A percentile compares a stretch with the other conserved stretches of the same genome.
phyloP scores from a whole-genome alignment of 2,888 invertebrate species.

The Lochmaea crataegi region DNA sequence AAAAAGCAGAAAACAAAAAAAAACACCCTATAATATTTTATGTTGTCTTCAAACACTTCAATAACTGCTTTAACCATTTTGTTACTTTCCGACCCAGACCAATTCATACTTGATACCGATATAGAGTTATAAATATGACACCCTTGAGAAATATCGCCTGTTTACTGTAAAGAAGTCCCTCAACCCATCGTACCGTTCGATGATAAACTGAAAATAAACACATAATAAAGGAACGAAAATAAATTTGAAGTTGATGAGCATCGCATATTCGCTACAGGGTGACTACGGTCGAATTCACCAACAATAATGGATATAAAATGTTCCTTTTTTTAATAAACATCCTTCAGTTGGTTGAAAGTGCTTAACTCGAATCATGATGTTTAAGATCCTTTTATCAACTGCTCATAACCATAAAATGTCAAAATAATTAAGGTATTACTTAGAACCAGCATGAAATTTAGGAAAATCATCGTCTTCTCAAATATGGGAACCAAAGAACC shows the following conservation, averaged over 20 bases:
- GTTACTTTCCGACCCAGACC: constrained; percentile 16
- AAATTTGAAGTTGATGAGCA: constrained; percentile 31
- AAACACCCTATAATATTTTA: no score
- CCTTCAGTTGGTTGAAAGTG: no score
- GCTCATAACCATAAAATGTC: no score
- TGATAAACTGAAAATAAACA: constrained; percentile 42
- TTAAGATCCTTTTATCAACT: no score
- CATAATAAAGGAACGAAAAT: constrained; percentile 41
- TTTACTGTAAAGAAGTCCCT: constrained; percentile 19
- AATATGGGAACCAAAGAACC: no score
- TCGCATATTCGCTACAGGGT: constrained; percentile 11
- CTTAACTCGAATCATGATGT: no score
- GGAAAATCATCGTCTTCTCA: no score
- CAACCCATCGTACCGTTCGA: constrained; percentile 29
- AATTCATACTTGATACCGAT: constrained; percentile 20
- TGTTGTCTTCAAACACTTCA: not conserved
- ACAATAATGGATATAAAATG: not conserved
- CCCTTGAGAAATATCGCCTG: constrained; percentile 26
- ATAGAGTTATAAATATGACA: constrained; percentile 30
- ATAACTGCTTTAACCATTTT: not conserved
- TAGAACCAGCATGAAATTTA: no score
- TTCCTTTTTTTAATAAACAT: no score
- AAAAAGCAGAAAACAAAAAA: no score
- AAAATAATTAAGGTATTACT: no score
- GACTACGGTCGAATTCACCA: not conserved